Conservation (phyloP, 2,113 vertebrate genomes). For the Loxodonta africana region DNA sequence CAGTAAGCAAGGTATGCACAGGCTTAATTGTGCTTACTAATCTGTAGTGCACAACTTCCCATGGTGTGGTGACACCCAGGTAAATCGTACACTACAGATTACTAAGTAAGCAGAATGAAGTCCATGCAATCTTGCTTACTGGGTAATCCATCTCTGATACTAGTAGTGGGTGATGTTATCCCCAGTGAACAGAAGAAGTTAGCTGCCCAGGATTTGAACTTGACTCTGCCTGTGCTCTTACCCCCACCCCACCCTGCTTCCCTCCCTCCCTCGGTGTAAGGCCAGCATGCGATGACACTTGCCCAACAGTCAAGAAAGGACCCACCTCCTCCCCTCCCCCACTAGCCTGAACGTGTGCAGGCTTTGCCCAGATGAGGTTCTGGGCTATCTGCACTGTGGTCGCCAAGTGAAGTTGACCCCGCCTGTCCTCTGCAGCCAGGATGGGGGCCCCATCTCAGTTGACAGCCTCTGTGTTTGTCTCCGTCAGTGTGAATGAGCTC, state of each 20-base stretch:
- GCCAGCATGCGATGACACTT: not conserved
- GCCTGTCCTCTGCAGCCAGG: not conserved
- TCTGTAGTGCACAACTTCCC: too few species aligned
- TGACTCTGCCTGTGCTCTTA: not conserved
- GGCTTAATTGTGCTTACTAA: too few species aligned
- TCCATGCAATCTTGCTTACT: too few species aligned
- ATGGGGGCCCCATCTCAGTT: not conserved
- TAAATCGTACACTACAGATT: too few species aligned
- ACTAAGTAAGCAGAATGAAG: too few species aligned
- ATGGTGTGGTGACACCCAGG: too few species aligned
- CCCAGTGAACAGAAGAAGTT: not conserved
- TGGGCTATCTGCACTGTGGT: not conserved
- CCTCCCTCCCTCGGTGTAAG: not conserved
- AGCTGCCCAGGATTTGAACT: not conserved
- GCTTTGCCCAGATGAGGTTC: not conserved
- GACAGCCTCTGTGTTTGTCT: constrained; percentile 62
- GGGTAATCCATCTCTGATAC: not conserved
- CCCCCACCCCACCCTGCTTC: not conserved
- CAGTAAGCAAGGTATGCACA: too few species aligned
- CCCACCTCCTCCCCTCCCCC: rapidly evolving
- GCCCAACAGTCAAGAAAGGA: not conserved
- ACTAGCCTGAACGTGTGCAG: not conserved
- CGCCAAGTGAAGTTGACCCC: not conserved
- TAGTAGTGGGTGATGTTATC: not conserved
- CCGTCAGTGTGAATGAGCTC: constrained; percentile 96